Conservation (phyloP, 2,113 vertebrate species). For the Pollachius pollachius region DNA sequence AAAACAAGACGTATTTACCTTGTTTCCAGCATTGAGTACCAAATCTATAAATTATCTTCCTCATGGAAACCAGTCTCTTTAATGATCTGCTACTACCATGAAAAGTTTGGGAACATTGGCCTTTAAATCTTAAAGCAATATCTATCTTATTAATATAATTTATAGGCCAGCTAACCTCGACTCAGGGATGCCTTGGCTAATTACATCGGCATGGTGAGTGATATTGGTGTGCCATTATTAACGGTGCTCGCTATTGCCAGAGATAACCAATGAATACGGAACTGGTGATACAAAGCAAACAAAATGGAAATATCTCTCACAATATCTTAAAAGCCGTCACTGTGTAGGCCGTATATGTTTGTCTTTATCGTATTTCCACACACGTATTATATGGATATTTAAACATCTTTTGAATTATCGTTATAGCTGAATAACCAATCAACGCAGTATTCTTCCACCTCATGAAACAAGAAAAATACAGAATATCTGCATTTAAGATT, state of each 20-base stretch:
- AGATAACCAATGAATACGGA: conserved; percentile 68
- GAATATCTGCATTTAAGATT: conserved; percentile 27
- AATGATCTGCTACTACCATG: conserved; percentile 48
- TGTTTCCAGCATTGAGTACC: conserved; percentile 18
- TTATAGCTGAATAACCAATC: too few species aligned
- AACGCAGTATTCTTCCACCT: too few species aligned
- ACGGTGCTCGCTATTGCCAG: conserved; percentile 55
- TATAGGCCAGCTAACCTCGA: conserved; percentile 64
- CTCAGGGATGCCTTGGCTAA: conserved; percentile 57
- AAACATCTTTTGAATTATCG: too few species aligned
- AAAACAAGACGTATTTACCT: conserved; percentile 30
- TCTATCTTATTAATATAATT: conserved; percentile 74
- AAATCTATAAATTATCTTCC: conserved; percentile 42
- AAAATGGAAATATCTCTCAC: conserved; percentile 61
- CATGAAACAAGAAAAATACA: too few species aligned
- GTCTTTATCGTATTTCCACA: too few species aligned
- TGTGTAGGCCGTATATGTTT: too few species aligned
- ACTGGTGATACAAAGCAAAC: conserved; percentile 55
- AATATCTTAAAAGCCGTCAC: conserved; percentile 54
- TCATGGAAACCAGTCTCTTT: conserved; percentile 42
- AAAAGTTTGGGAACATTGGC: conserved; percentile 52
- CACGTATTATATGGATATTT: too few species aligned
- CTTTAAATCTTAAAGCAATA: conserved; percentile 66
- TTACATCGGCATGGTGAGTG: conserved; percentile 63
- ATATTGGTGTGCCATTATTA: conserved; percentile 68